Base-by-base conservation (phyloP, 2,113 vertebrate species). In the Fukomys damarensis region DNA sequence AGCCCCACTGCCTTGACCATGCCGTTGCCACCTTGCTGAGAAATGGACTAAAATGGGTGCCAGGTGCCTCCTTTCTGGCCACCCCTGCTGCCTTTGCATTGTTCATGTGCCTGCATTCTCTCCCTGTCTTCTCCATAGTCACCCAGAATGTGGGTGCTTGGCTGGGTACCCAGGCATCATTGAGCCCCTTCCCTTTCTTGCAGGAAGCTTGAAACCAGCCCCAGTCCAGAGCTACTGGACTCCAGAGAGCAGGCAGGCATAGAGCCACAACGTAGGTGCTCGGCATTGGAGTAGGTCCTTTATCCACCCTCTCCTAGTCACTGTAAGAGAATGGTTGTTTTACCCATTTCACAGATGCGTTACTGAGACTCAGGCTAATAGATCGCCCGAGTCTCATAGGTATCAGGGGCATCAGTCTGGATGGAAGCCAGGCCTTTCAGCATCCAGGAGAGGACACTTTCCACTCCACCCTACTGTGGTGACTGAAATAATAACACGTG, bases 61-160 rank as follows among this genome's bases (percentile, higher is more conserved):
- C 16, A 10, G 1, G 19, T 0, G 0, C 1, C 4, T 41, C 56
- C 35, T 4, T 8, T 8, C n/a, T 41, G 46, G 76, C 17, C 28
- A 9, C 17, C 20, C 4, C 13, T 24, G 8, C 38, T 32, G 58
- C 20, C 17, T 41, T 79, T 52, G 46, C 22, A n/a, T n/a, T n/a
- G n/a, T 35, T 58, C 54, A 46, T 7, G 24, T 30, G 35, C 49
- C 61, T 19, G 11, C 74, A 19, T 14, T 19, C 20, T 38, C 58
- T 26, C 30, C 5, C 46, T n/a, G 3, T 63, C 66, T 85, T 74
- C 61, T 54, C 35, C 12, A 7, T 1, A 11, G 63, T 76, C 46
- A 80, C 28, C 1, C 26, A n/a, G 20, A 83, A n/a, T 61, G 1
- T 2, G 7, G 70, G 65, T 43, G 38, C 30, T 19, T 20, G 35